Conservation (phyloP, 2,797 vertebrate species). For the Artibeus lituratus region DNA sequence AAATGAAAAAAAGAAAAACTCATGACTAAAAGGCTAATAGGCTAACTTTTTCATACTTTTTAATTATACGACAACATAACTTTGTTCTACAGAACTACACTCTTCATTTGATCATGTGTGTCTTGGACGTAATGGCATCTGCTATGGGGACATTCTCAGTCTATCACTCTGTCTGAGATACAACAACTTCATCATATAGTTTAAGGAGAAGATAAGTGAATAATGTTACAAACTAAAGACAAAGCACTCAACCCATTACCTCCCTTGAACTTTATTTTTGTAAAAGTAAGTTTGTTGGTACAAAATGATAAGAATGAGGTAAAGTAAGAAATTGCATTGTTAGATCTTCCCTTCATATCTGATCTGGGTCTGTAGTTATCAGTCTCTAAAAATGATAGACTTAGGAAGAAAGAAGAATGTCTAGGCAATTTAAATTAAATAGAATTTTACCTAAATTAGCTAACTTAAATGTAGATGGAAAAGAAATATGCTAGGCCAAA, state of each 20-base stretch:
- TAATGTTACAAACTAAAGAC: background rate
- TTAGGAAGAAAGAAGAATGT: background rate
- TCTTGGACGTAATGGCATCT: background rate
- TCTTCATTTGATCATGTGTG: background rate
- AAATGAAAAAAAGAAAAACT: background rate
- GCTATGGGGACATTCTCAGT: background rate
- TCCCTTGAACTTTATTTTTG: background rate
- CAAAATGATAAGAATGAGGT: background rate
- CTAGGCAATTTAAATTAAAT: background rate
- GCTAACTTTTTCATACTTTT: background rate
- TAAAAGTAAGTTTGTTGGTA: background rate
- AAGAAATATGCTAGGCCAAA: background rate
- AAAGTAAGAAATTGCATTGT: background rate
- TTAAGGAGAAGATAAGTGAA: background rate
- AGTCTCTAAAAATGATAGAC: background rate
- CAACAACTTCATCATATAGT: background rate
- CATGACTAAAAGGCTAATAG: background rate
- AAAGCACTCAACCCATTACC: background rate
- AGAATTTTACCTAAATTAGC: background rate
- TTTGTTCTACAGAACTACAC: background rate
- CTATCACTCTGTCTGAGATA: background rate
- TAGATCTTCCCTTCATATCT: background rate
- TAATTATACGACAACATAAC: background rate
- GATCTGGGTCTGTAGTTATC: background rate
- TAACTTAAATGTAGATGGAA: background rate